Conservation (phyloP, 2,888 invertebrate genomes). For the Drosophila emarginata region DNA sequence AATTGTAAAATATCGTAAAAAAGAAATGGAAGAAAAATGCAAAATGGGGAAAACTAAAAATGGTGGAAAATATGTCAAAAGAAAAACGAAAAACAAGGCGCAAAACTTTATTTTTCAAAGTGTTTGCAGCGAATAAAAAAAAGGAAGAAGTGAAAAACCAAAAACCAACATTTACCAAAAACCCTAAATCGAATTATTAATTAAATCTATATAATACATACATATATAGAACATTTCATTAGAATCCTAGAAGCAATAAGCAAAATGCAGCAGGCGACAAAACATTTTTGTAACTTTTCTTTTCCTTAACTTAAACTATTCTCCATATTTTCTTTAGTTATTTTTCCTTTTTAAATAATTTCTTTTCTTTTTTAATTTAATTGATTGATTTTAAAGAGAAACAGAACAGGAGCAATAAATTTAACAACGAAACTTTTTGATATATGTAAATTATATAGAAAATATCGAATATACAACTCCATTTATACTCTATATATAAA, state of each 20-base stretch:
- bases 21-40: slow-evolving; percentile 17
- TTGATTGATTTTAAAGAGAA: slow-evolving; percentile 15
- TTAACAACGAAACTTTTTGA: slow-evolving; percentile 26
- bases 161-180: slow-evolving; percentile 5
- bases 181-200: not conserved
- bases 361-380: slow-evolving; percentile 12
- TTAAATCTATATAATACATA: not conserved
- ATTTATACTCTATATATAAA: slow-evolving; percentile 2
- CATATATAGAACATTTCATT: slow-evolving; percentile 46
- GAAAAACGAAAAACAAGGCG: slow-evolving; percentile 29
- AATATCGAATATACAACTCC: slow-evolving; percentile 5
- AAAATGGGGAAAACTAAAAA: slow-evolving; percentile 23
- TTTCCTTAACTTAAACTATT: not conserved
- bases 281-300: not conserved
- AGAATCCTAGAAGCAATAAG: slow-evolving; percentile 54
- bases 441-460: slow-evolving; percentile 9
- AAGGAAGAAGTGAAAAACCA: slow-evolving; percentile 27
- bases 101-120: slow-evolving; percentile 74
- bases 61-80: slow-evolving; percentile 4
- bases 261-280: slow-evolving; percentile 24
- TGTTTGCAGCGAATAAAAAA: slow-evolving; percentile 58
- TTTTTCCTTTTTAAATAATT: not conserved
- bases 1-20: slow-evolving; percentile 65
- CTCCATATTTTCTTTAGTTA: not conserved
- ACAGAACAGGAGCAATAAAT: slow-evolving; percentile 35